These are phyloP conservation scores for Muscicapa comitata DNA, from an alignment of 2,797 vertebrate genomes.

Conservation along the genomic window DNA sequence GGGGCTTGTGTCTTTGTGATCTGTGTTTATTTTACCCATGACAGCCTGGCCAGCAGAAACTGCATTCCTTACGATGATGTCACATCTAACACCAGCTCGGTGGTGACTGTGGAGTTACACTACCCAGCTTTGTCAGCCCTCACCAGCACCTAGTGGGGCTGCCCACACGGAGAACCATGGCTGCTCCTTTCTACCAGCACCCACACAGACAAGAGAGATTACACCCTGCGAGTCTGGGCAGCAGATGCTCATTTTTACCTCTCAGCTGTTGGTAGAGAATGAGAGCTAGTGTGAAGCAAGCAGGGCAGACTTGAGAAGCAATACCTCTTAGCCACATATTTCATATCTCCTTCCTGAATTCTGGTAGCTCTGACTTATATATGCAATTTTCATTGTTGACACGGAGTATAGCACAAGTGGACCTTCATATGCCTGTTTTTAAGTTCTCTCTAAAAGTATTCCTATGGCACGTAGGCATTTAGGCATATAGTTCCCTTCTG, in stretches of 20 bases:
- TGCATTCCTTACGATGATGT: fast-evolving
- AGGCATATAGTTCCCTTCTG: neutral
- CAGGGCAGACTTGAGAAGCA: neutral
- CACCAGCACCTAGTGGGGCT: neutral
- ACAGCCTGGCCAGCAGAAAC: neutral
- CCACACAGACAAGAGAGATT: neutral
- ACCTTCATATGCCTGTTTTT: neutral
- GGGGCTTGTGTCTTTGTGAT: neutral
- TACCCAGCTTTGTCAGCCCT: neutral
- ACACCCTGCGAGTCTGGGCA: neutral
- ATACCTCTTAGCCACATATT: neutral
- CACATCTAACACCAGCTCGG: fast-evolving
- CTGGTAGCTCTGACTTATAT: neutral
- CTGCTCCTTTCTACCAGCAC: neutral
- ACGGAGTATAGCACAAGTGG: neutral
- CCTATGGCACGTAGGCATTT: neutral
- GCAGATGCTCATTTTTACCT: neutral
- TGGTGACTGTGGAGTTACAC: neutral
- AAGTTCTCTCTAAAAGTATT: neutral
- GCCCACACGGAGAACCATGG: neutral
- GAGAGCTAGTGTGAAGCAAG: neutral
- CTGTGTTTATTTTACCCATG: neutral
- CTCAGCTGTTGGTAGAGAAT: neutral
- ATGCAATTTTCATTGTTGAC: neutral
- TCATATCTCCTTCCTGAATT: neutral